Base-by-base conservation (phyloP, 2,113 vertebrate species). In the Sigmodon hispidus region DNA sequence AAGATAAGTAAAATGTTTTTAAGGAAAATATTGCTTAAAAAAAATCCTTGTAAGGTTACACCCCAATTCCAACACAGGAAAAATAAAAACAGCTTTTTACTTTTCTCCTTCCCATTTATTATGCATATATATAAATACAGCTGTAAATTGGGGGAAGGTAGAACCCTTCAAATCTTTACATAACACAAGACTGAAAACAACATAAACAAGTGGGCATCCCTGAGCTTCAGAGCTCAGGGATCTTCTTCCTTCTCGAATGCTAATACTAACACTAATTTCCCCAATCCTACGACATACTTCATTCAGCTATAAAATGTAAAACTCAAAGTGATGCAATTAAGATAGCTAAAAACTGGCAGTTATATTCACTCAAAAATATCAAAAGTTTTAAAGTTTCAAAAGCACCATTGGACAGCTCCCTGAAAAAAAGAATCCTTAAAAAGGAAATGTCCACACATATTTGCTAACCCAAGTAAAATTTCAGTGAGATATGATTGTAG, bases 291-390 rank as follows among this genome's bases (percentile, higher is more conserved):
- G 92, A 80, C 36, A 17, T 87, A 87, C 67, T 77, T 70, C 36
- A 94, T 87, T 73, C n/a, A 75, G 16, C n/a, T 81, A 34, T 88
- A 87, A 95, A 81, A 85, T 90, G 17, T 11, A 88, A 93, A 96
- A 67, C 55, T 92, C 86, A 93, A 94, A 92, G 81, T 90, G 95
- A 65, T 87, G 75, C 45, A 94, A 93, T 70, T 67, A 87, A 94
- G 31, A 61, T 83, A 92, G 7, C 29, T 84, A 55, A 96, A 93
- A 72, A 87, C 1, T 50, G n/a, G 81, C 13, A 69, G 75, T n/a
- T 90, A 94, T 8, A 63, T 8, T 80, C 40, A 84, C 70, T 36
- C 26, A 87, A 83, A 93, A 84, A 85, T 87, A 24, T 19, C 2
- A 12, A 65, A 36, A 34, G 40, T 70, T 89, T 86, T 90, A 43